Percentiles rank a stretch among this genome's conserved stretches.
phyloP scores from a whole-genome alignment of 53 echinoderm and acorn worm species.

The Paracentrotus lividus region DNA sequence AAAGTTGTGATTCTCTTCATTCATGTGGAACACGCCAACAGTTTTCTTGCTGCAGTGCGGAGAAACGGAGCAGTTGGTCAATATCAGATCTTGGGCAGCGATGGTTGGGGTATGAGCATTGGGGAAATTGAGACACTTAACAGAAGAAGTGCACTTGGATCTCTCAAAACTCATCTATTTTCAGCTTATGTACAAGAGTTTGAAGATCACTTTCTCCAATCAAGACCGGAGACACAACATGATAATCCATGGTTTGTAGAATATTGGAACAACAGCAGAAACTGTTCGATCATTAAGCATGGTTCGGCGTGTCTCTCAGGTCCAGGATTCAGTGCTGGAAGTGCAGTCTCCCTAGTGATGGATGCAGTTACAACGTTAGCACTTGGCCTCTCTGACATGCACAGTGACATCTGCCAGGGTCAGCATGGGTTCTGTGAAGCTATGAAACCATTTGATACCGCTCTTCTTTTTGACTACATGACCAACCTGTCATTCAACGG shows the following conservation, averaged over 20 bases:
- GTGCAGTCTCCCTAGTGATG: slow-evolving; percentile 74
- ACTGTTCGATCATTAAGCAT: slow-evolving; percentile 22
- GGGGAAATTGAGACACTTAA: slow-evolving; percentile 76
- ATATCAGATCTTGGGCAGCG: slow-evolving; percentile 87
- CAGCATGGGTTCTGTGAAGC: neutral
- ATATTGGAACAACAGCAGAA: slow-evolving; percentile 44
- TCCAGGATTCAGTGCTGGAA: slow-evolving; percentile 67
- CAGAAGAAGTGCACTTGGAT: slow-evolving; percentile 69
- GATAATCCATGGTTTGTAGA: slow-evolving; percentile 77
- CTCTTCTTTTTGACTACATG: slow-evolving; percentile 56
- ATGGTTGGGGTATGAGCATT: slow-evolving; percentile 89
- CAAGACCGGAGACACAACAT: neutral
- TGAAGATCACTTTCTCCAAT: slow-evolving; percentile 77
- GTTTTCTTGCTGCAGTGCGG: slow-evolving; percentile 70
- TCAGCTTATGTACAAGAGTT: slow-evolving; percentile 71
- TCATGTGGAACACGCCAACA: slow-evolving; percentile 76
- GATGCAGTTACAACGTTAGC: slow-evolving; percentile 80
- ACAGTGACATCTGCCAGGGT: neutral
- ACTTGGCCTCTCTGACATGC: slow-evolving; percentile 51
- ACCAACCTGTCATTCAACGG: slow-evolving; percentile 28
- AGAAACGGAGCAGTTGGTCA: slow-evolving; percentile 57
- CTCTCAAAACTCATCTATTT: slow-evolving; percentile 80
- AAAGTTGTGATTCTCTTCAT: slow-evolving; percentile 81
- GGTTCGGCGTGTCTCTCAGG: slow-evolving; percentile 33
- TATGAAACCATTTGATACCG: slow-evolving; percentile 11